Conservation (phyloP, 2,113 vertebrate genomes). For the Phylloscopus whistleri region DNA sequence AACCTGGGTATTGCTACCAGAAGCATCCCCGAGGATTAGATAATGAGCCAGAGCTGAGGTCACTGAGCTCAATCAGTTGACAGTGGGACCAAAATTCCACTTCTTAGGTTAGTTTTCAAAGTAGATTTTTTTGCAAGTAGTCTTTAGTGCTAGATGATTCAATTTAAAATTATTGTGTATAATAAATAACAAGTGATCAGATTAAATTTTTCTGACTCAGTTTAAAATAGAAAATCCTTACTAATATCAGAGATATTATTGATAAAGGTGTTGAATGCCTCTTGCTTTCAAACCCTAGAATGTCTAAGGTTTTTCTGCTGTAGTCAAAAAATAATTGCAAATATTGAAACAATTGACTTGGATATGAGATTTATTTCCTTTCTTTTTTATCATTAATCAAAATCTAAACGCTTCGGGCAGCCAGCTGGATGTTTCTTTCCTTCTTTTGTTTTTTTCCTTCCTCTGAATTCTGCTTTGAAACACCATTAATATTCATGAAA, state of each 20-base stretch:
- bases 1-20: rapidly evolving
- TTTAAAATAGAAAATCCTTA: not conserved
- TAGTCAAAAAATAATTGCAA: not conserved
- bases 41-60: not conserved
- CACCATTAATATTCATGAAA: not conserved
- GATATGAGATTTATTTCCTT: not conserved
- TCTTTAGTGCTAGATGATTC: not conserved
- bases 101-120: not conserved
- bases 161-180: not conserved
- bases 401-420: not conserved
- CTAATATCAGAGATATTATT: not conserved
- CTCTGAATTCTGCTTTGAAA: not conserved
- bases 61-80: not conserved
- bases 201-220: not conserved
- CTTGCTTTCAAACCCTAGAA: not conserved
- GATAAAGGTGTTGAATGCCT: not conserved
- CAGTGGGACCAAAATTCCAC: not conserved
- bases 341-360: not conserved
- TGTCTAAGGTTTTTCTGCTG: not conserved
- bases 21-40: not conserved
- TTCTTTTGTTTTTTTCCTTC: too few relatives aligned
- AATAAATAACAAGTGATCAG: not conserved
- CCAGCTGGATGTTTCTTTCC: not conserved
- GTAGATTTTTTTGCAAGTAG: not conserved
- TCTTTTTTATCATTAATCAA: not conserved